These are phyloP conservation scores for Notiomystis cincta DNA, from an alignment of 2,113 vertebrate genomes.

Conservation along the genomic window DNA sequence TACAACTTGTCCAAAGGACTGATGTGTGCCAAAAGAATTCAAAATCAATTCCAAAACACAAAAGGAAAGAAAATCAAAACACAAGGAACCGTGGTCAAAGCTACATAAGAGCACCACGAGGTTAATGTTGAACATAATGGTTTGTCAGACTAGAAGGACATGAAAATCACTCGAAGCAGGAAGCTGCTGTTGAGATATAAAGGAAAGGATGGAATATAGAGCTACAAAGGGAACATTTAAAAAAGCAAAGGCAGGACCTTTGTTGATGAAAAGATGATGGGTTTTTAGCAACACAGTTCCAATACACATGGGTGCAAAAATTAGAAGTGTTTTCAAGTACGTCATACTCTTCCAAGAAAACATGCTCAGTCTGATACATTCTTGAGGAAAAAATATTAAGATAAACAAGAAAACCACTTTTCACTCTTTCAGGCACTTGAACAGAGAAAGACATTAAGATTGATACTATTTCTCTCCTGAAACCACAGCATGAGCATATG, in stretches of 20 bases:
- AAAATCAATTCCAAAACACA: neutral
- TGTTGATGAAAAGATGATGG: neutral
- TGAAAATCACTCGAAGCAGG: neutral
- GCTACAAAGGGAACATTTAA: neutral
- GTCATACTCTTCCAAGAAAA: neutral
- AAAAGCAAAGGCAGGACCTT: neutral
- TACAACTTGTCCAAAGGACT: neutral
- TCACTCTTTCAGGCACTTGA: neutral
- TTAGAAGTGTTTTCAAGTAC: neutral
- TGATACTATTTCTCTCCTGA: neutral
- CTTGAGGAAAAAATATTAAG: neutral
- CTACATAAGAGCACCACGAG: neutral
- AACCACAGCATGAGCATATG: neutral
- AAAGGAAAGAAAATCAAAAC: neutral
- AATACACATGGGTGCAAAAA: neutral
- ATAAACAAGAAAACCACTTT: neutral
- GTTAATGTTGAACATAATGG: neutral
- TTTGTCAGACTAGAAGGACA: neutral
- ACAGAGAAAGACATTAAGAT: neutral
- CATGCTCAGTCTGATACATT: neutral
- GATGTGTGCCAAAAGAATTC: neutral
- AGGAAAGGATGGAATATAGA: neutral
- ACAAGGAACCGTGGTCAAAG: neutral
- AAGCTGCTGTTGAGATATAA: neutral
- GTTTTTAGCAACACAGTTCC: neutral